A percentile compares a stretch with the other conserved stretches of the same genome.
Conservation (phyloP, 2,888 invertebrate species). For the Acronicta alni region DNA sequence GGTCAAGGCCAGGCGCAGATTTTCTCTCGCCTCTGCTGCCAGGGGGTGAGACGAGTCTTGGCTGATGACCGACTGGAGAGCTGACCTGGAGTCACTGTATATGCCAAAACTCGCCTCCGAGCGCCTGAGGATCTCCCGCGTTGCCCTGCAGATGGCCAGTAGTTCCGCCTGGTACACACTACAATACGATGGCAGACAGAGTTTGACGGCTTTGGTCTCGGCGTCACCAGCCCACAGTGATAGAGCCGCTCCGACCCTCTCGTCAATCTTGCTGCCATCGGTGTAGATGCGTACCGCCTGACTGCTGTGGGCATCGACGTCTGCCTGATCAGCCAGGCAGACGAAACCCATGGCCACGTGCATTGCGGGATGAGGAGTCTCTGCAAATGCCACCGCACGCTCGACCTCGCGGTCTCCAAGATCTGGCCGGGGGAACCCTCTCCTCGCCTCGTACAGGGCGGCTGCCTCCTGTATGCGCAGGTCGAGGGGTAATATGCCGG, state of each 20-base stretch:
- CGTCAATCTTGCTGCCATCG: background rate
- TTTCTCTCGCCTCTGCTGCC: conserved; percentile 3
- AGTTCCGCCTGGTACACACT: background rate
- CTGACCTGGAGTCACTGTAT: conserved; percentile 7
- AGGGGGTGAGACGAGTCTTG: background rate
- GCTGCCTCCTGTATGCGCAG: background rate
- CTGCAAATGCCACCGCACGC: background rate
- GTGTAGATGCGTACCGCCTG: background rate
- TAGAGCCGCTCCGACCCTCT: conserved; percentile 1
- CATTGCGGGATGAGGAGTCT: background rate
- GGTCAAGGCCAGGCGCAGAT: no score
- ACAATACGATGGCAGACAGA: background rate
- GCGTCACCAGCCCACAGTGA: background rate
- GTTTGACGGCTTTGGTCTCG: background rate
- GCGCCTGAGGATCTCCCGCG: background rate
- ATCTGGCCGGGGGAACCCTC: background rate
- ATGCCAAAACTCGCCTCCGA: background rate
- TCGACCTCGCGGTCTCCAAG: background rate
- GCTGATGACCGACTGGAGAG: conserved; percentile 2
- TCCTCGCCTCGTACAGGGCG: background rate
- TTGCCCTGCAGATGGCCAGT: no score
- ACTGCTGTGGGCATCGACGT: background rate
- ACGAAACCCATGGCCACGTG: background rate
- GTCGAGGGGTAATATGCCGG: background rate
- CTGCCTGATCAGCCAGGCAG: background rate